Evolutionary conservation across 2,888 invertebrate species (phyloP).

Genomic region (Phrixothrix hirtus): DNA sequence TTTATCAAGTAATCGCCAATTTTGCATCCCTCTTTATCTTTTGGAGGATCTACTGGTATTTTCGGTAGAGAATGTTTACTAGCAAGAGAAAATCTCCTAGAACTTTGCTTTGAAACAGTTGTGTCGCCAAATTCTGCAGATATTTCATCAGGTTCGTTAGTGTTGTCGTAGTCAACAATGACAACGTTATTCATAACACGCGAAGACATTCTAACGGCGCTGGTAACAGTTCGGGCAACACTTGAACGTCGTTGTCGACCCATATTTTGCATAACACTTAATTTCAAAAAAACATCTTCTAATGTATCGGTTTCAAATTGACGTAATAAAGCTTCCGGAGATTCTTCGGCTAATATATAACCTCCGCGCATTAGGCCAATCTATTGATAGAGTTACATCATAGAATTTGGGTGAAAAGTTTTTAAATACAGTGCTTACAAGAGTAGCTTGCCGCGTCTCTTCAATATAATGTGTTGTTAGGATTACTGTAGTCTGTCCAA

Average conservation of each 20-base stretch:
- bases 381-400: no score
- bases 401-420: no score
- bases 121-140: constrained; percentile 90
- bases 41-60: constrained; percentile 69
- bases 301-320: constrained; percentile 74
- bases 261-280: constrained; percentile 79
- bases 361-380: constrained; percentile 85
- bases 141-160: constrained; percentile 75
- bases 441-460: constrained; percentile 80
- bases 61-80: constrained; percentile 26
- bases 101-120: constrained; percentile 74
- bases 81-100: constrained; percentile 40
- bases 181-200: constrained; percentile 58
- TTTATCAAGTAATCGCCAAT: constrained; percentile 57
- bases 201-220: constrained; percentile 67
- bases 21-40: constrained; percentile 61
- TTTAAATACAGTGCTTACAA: constrained; percentile 63
- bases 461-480: constrained; percentile 89
- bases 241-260: constrained; percentile 73
- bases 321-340: constrained; percentile 71
- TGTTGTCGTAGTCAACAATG: constrained; percentile 67
- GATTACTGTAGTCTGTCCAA: constrained; percentile 77
- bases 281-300: constrained; percentile 80
- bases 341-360: constrained; percentile 79
- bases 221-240: constrained; percentile 75